phyloP scores from a whole-genome alignment of 2,888 invertebrate species.

The Apodemia duryi region DNA sequence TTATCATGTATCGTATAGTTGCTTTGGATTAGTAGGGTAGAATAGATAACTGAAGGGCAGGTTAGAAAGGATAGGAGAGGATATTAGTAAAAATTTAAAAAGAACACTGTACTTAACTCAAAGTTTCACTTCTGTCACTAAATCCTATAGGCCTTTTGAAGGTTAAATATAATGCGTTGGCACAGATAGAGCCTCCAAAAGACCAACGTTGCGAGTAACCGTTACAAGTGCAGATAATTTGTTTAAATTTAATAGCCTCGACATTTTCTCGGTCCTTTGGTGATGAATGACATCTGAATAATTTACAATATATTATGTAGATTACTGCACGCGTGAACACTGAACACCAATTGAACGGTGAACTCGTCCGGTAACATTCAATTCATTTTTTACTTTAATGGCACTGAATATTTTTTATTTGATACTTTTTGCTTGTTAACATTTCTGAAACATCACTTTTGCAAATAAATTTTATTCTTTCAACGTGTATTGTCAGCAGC shows the following conservation, averaged over 20 bases:
- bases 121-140: too few species aligned
- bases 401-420: not conserved
- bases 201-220: not conserved
- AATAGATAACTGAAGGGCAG: too few species aligned
- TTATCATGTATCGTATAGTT: too few species aligned
- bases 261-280: not conserved
- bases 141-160: too few species aligned
- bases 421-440: not conserved
- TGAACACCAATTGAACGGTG: slow-evolving; percentile 1
- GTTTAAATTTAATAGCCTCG: not conserved
- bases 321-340: not conserved
- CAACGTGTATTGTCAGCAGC: too few species aligned
- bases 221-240: not conserved
- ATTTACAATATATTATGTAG: not conserved
- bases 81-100: too few species aligned
- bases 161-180: too few species aligned
- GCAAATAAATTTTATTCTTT: not conserved
- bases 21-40: too few species aligned
- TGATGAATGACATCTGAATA: not conserved
- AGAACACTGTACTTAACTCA: too few species aligned
- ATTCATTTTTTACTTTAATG: not conserved
- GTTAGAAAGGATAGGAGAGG: too few species aligned
- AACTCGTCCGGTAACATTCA: not conserved
- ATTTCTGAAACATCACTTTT: not conserved
- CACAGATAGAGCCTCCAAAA: too few species aligned